Evolutionary conservation across 2,888 invertebrate genomes (phyloP).

Genomic region (Chironomus riparius): DNA sequence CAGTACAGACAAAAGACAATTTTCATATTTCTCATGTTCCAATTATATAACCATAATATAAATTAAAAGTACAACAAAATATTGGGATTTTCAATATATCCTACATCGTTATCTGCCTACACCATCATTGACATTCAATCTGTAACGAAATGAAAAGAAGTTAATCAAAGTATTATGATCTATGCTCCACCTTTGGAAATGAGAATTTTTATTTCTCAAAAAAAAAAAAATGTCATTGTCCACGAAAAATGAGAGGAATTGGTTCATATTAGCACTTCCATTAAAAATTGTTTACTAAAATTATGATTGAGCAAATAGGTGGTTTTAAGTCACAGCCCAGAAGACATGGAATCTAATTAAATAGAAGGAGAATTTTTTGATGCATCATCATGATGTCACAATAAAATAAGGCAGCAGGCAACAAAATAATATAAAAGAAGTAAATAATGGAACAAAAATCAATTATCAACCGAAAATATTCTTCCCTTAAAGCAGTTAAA

Average conservation of each 20-base stretch:
- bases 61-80: background rate
- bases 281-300: background rate
- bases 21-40: background rate
- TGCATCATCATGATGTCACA: background rate
- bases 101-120: background rate
- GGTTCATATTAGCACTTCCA: background rate
- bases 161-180: constrained; percentile 2
- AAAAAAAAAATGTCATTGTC: constrained; percentile 6
- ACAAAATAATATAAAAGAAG: no score
- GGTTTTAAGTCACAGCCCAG: background rate
- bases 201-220: background rate
- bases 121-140: background rate
- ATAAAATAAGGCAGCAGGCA: no score
- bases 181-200: background rate
- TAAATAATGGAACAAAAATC: no score
- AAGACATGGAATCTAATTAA: background rate
- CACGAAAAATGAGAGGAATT: background rate
- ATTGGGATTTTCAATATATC: background rate
- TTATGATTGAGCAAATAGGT: background rate
- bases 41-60: background rate
- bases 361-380: background rate
- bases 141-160: background rate
- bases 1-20: background rate
- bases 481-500: no score
- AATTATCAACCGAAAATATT: no score